Evolutionary conservation across 2,113 vertebrate genomes (phyloP), one percentile per base, ranked within the genome.

Genomic region (Polypterus senegalus): DNA sequence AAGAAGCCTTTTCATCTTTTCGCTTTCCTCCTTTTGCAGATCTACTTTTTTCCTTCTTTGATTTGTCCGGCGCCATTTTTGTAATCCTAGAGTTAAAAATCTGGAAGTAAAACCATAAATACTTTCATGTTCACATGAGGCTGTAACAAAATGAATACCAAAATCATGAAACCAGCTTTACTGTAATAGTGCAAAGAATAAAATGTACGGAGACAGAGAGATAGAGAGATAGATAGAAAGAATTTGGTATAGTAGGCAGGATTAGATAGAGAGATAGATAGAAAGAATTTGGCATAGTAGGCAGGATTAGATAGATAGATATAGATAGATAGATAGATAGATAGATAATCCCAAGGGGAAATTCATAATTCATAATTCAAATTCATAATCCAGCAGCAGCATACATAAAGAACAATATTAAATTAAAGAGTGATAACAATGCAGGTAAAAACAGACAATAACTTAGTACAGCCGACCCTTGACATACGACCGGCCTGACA

Each of bases 51-150:
- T 58, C 74, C 11, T 48, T 57, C 64, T 67, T 45, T 44, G 72
- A 68, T 62, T 81, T 81, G 9, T 66, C 64, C 1, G 72, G 76
- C 53, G 81, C 59, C 74, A 84, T 84, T 51, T 7, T 48, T 64
- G 61, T 11, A 27, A 43, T 47, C 48, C 58, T 48, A 44, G 73
- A 77, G 71, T 69, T 64, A 61, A 58, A 64, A 63, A 65, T 75
- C 72, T 72, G 65, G 60, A 76, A 73, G 69, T 76, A 69, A 70
- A 67, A 73, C 67, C 68, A 59, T 54, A 69, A 62, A 68, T 7
- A 44, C 43, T 57, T 71, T 76, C 69, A 64, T 59, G 61, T 67
- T 66, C 68, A 66, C 77, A 67, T 68, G 70, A 49, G 53, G 48
- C 69, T 62, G 65, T 62, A 68, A 65, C 48, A 27, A 54, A 76